phyloP scores from a whole-genome alignment of 2,888 invertebrate genomes.

The Axea sp. region DNA sequence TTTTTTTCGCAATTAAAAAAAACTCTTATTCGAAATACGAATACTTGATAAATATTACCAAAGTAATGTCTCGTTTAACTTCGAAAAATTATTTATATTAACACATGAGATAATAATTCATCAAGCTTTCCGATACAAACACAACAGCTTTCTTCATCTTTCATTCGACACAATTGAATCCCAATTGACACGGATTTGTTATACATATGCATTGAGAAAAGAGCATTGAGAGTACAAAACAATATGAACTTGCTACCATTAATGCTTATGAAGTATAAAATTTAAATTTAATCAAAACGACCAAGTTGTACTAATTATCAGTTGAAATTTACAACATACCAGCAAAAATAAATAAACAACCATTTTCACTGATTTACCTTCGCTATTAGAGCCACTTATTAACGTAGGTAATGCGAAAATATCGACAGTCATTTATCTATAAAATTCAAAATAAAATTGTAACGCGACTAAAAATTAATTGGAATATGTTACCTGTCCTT shows the following conservation, averaged over 20 bases:
- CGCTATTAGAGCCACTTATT: conserved; percentile 25
- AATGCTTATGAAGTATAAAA: conserved; percentile 23
- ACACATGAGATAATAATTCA: no score
- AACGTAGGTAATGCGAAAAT: conserved; percentile 6
- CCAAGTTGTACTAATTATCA: neutral
- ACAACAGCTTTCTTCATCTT: no score
- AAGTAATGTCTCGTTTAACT: no score
- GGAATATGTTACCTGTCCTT: conserved; percentile 30
- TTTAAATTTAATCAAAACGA: conserved; percentile 12
- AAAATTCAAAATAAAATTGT: conserved; percentile 23
- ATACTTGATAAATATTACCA: no score
- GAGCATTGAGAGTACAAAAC: conserved; percentile 15
- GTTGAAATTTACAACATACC: neutral
- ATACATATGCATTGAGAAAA: conserved; percentile 2
- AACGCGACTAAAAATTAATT: conserved; percentile 18
- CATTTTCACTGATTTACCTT: conserved; percentile 5
- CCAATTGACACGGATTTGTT: conserved; percentile 4
- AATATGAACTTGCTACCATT: conserved; percentile 11
- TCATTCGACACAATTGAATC: conserved; percentile 11
- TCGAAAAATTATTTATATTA: no score
- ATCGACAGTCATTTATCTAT: conserved; percentile 31
- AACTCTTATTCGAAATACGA: no score
- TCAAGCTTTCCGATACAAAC: no score
- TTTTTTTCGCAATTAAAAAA: no score
- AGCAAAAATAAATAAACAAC: neutral